These are phyloP conservation scores for Hydrochoerus hydrochaeris DNA, from an alignment of 2,113 vertebrate species.

Conservation along the genomic window DNA sequence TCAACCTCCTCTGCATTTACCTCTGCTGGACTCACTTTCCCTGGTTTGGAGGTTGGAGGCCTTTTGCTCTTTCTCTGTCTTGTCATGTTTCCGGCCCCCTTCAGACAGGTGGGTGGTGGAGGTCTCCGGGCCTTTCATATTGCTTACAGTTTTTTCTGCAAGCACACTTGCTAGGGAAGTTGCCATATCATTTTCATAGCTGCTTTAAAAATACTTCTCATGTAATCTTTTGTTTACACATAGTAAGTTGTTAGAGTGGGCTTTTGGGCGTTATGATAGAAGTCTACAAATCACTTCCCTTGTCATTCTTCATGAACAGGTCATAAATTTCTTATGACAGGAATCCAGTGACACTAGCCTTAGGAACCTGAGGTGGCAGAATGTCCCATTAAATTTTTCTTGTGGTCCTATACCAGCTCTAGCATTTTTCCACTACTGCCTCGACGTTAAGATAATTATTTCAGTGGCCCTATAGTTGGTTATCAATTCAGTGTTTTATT, in stretches of 20 bases:
- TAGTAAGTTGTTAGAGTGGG: background rate
- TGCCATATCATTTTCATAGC: background rate
- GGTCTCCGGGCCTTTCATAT: no score
- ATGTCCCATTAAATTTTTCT: background rate
- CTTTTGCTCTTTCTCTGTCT: no score
- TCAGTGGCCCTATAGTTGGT: constrained; percentile 27
- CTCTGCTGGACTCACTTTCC: no score
- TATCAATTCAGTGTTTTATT: constrained; percentile 57
- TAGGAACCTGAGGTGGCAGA: background rate
- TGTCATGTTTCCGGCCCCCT: no score
- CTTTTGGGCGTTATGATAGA: background rate
- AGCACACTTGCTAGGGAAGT: no score
- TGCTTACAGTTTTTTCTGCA: no score
- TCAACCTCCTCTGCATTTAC: no score
- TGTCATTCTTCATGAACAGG: background rate
- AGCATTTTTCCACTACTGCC: constrained; percentile 20
- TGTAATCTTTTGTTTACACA: background rate
- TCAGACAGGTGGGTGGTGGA: no score
- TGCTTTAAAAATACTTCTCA: background rate
- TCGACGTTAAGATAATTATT: constrained; percentile 26
- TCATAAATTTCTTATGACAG: background rate
- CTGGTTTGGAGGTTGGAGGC: no score
- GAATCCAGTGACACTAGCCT: background rate
- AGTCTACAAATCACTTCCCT: background rate
- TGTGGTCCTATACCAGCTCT: background rate